A percentile compares a stretch with the other conserved stretches of the same genome.
phyloP scores from a whole-genome alignment of 2,797 vertebrate genomes.

The Phyllotis vaccarum region DNA sequence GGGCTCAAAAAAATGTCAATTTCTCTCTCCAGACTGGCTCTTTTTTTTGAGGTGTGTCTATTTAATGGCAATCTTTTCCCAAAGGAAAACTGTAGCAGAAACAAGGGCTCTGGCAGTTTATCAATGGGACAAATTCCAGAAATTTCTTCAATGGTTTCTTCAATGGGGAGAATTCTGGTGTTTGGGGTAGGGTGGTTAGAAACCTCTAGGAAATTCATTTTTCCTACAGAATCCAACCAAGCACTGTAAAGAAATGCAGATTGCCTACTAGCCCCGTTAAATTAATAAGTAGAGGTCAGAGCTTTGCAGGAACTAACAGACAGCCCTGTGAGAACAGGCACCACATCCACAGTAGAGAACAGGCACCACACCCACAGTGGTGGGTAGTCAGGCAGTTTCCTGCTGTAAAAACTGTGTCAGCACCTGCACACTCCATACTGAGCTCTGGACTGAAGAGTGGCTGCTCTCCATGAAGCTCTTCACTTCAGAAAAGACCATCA shows the following conservation, averaged over 20 bases:
- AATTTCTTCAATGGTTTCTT: neutral
- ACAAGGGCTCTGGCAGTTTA: neutral
- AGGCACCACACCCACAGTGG: neutral
- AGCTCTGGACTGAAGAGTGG: neutral
- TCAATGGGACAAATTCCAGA: too few relatives aligned
- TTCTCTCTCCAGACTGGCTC: neutral
- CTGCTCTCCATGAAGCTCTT: neutral
- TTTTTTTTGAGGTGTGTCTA: neutral
- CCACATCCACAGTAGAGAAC: too few relatives aligned
- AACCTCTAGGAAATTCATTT: neutral
- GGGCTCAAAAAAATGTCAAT: neutral
- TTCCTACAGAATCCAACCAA: neutral
- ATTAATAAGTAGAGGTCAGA: neutral
- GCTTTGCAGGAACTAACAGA: neutral
- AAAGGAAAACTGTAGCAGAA: neutral
- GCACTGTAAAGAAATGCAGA: neutral
- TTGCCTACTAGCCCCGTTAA: neutral
- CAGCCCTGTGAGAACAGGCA: accelerated
- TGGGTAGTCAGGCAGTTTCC: too few relatives aligned
- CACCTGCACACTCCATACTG: neutral
- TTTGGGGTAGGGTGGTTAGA: accelerated
- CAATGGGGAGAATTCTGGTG: neutral
- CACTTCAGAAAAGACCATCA: accelerated
- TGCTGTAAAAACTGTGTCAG: neutral
- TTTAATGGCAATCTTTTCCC: neutral